These are phyloP conservation scores for Heliconius eleuchia DNA, from an alignment of 1,140 invertebrate species.

Conservation along the genomic window DNA sequence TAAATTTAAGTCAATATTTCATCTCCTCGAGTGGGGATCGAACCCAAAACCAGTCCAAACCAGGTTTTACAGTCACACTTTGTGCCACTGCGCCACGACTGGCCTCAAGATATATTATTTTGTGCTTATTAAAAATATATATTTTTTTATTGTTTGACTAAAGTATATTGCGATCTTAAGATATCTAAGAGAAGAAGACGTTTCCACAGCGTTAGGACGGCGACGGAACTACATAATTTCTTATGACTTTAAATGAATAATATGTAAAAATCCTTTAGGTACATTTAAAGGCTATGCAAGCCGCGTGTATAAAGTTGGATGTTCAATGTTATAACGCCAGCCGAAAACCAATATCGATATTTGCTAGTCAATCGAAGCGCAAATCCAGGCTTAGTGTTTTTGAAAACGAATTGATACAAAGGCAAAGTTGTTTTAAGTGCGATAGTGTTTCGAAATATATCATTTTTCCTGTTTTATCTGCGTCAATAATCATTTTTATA, in stretches of 20 bases:
- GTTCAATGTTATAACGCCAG: not conserved
- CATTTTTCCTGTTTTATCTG: not conserved
- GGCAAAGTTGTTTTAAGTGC: not conserved
- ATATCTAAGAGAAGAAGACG: too few relatives aligned
- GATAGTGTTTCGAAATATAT: not conserved
- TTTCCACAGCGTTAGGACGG: too few relatives aligned
- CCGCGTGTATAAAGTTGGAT: not conserved
- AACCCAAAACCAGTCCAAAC: too few relatives aligned
- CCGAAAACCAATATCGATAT: conserved; percentile 6
- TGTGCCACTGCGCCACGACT: too few relatives aligned
- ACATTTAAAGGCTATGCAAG: not conserved
- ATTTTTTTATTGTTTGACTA: too few relatives aligned
- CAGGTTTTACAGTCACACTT: too few relatives aligned
- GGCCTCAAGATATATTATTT: too few relatives aligned
- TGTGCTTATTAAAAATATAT: too few relatives aligned
- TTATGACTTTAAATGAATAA: not conserved
- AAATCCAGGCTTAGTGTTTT: conserved; percentile 1
- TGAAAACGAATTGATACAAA: not conserved
- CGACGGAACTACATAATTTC: too few relatives aligned
- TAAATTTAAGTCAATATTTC: too few relatives aligned
- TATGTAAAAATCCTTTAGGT: not conserved
- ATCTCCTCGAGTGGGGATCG: too few relatives aligned
- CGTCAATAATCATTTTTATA: not conserved
- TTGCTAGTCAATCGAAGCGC: not conserved
- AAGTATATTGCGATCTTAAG: too few relatives aligned